A percentile compares a stretch with the other conserved stretches of the same genome.
phyloP scores from a whole-genome alignment of 2,888 invertebrate species.

The Lasioglossum pauxillum region DNA sequence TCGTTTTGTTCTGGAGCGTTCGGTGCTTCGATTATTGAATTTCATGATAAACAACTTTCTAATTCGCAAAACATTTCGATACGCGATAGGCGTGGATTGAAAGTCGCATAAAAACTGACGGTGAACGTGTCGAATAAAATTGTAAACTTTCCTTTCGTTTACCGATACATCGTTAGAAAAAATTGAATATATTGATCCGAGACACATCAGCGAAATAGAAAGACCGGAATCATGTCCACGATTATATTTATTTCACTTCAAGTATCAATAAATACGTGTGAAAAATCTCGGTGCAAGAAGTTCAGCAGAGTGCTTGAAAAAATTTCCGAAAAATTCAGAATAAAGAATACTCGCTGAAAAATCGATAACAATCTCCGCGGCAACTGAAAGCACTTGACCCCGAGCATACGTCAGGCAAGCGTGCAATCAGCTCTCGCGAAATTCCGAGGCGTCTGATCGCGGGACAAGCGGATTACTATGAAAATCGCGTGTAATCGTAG shows the following conservation, averaged over 20 bases:
- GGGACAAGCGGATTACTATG: slow-evolving; percentile 23
- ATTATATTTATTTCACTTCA: too few species aligned
- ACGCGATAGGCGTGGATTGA: neutral
- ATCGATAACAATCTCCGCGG: neutral
- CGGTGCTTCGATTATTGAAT: neutral
- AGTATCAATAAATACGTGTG: too few species aligned
- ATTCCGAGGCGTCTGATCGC: neutral
- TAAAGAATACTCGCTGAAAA: neutral
- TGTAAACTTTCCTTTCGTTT: neutral
- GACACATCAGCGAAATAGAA: neutral
- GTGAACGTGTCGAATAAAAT: neutral
- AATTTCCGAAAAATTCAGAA: too few species aligned
- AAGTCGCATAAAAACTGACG: neutral
- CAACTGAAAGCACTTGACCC: neutral
- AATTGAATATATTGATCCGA: neutral
- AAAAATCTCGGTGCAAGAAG: too few species aligned
- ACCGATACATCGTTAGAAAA: neutral
- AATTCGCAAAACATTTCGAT: slow-evolving; percentile 2
- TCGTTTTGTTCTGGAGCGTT: neutral
- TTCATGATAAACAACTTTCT: neutral
- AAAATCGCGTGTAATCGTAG: slow-evolving; percentile 43
- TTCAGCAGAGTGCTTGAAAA: too few species aligned
- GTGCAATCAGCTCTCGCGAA: neutral
- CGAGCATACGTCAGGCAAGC: neutral
- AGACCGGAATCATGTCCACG: too few species aligned